Percentiles rank a stretch among this genome's conserved stretches.
Evolutionary conservation across 2,113 vertebrate genomes (phyloP).

Genomic region (Periophthalmodon schlosseri): DNA sequence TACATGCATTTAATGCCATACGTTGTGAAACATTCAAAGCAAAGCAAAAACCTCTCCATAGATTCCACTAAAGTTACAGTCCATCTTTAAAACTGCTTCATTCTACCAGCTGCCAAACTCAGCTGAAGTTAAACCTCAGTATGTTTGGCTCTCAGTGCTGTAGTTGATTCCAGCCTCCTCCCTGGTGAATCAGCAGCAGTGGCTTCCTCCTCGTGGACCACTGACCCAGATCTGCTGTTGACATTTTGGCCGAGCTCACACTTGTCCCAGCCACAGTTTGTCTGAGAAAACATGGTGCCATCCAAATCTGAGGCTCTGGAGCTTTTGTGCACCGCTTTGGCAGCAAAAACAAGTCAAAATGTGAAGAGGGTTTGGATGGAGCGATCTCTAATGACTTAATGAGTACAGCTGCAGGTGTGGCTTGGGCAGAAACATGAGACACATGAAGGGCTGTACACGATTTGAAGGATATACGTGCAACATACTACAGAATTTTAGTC

Average conservation of each 20-base stretch:
- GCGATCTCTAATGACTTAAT: not conserved
- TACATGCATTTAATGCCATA: too few relatives aligned
- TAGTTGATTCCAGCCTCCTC: not conserved
- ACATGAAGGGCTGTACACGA: too few relatives aligned
- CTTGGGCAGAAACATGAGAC: constrained; percentile 26
- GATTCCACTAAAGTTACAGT: too few relatives aligned
- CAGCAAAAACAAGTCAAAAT: not conserved
- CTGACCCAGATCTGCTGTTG: constrained; percentile 6
- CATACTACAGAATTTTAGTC: too few relatives aligned
- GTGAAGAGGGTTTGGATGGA: not conserved
- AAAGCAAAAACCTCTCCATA: too few relatives aligned
- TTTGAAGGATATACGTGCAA: too few relatives aligned
- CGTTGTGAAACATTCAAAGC: too few relatives aligned
- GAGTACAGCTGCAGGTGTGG: not conserved
- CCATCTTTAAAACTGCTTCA: not conserved
- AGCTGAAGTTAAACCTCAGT: not conserved
- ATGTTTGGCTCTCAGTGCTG: not conserved
- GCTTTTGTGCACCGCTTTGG: constrained; percentile 12
- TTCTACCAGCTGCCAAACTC: not conserved
- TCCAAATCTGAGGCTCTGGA: not conserved
- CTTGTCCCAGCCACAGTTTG: not conserved
- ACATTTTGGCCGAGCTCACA: not conserved
- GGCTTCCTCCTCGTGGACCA: not conserved
- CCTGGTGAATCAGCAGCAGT: not conserved
- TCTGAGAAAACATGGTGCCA: not conserved